A percentile compares a stretch with the other conserved stretches of the same genome.
Conservation (phyloP, 2,113 vertebrate genomes). For the Cavia porcellus region DNA sequence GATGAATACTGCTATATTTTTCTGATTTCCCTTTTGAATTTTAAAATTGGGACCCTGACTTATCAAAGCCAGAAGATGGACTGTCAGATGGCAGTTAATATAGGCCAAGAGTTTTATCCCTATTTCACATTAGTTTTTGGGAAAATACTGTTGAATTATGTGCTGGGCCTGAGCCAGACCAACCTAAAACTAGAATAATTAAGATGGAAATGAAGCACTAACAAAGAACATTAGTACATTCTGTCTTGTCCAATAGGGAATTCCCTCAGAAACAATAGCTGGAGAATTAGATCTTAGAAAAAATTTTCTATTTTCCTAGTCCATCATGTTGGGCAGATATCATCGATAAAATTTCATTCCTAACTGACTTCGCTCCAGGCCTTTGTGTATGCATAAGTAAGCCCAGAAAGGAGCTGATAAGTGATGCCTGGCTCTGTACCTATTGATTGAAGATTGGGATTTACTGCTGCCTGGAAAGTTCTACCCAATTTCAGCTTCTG, state of each 20-base stretch:
- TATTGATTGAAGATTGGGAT: conserved; percentile 69
- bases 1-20: not conserved
- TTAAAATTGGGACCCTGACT: conserved; percentile 37
- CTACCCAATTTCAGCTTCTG: conserved; percentile 64
- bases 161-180: not conserved
- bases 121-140: conserved; percentile 12
- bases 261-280: not conserved
- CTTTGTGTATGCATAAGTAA: conserved; percentile 8
- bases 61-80: not conserved
- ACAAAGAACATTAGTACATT: not conserved
- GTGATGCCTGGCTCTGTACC: conserved; percentile 42
- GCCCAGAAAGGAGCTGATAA: conserved; percentile 48
- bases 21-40: conserved; percentile 47
- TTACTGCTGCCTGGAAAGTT: conserved; percentile 67
- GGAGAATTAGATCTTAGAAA: not conserved
- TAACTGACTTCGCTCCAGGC: conserved; percentile 37
- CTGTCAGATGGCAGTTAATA: conserved; percentile 5
- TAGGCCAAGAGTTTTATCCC: not conserved
- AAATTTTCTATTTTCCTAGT: not conserved
- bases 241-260: not conserved
- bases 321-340: conserved; percentile 39
- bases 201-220: conserved; percentile 40
- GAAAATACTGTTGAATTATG: conserved; percentile 19
- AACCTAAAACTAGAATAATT: conserved; percentile 25
- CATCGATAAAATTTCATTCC: conserved; percentile 46